A percentile compares a stretch with the other conserved stretches of the same genome.
Evolutionary conservation across 2,888 invertebrate genomes (phyloP).

Genomic region (Mechanitis messenoides): DNA sequence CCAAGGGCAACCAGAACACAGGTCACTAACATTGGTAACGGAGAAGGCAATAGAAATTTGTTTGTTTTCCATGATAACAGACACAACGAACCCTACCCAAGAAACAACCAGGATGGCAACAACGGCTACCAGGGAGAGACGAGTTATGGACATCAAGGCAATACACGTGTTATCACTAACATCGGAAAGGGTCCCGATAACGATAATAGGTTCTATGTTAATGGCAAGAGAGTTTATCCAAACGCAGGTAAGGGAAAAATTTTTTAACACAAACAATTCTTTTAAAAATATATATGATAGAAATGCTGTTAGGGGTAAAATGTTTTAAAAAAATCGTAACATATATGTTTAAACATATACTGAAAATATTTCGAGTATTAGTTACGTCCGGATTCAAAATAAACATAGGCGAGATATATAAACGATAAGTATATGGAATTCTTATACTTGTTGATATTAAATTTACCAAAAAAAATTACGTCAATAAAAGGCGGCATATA

Average conservation of each 20-base stretch:
- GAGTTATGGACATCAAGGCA: not conserved
- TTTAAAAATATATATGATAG: too few species aligned
- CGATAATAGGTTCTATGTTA: slow-evolving; percentile 10
- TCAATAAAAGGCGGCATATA: too few species aligned
- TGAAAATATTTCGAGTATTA: too few species aligned
- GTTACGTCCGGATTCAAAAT: too few species aligned
- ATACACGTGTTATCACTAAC: not conserved
- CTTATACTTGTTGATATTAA: too few species aligned
- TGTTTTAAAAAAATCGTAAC: too few species aligned
- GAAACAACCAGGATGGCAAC: not conserved
- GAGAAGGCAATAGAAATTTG: slow-evolving; percentile 9
- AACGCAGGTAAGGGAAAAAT: not conserved
- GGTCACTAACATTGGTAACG: slow-evolving; percentile 13
- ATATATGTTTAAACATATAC: too few species aligned
- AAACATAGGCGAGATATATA: too few species aligned
- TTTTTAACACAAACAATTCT: not conserved
- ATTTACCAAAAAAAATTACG: too few species aligned
- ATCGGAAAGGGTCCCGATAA: slow-evolving; percentile 18
- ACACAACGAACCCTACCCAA: not conserved
- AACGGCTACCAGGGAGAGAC: not conserved
- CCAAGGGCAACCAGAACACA: too few species aligned
- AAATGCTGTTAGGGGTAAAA: too few species aligned
- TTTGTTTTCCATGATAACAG: slow-evolving; percentile 7
- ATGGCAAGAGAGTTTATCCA: slow-evolving; percentile 7
- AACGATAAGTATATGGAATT: too few species aligned